phyloP scores from a whole-genome alignment of 2,797 vertebrate species.

The Sitta carolinensis region DNA sequence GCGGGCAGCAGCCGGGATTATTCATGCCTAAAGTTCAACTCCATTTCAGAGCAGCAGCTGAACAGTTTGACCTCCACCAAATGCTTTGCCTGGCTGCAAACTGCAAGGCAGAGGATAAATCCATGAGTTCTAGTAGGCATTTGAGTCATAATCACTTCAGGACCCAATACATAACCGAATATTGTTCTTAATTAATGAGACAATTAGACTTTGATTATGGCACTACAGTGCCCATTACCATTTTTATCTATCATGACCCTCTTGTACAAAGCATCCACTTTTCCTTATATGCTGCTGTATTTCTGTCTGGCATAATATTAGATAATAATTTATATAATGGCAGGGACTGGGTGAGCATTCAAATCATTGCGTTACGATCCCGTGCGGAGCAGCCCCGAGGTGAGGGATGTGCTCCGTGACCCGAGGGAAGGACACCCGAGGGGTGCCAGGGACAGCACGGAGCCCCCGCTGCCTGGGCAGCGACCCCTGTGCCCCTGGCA shows the following conservation, averaged over 20 bases:
- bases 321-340: constrained; percentile 53
- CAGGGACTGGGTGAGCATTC: not conserved
- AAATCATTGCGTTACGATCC: not conserved
- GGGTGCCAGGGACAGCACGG: not conserved
- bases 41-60: constrained; percentile 40
- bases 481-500: too few species aligned
- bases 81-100: constrained; percentile 39
- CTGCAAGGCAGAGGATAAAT: constrained; percentile 53
- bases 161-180: constrained; percentile 51
- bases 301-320: constrained; percentile 42
- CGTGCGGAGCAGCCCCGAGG: not conserved
- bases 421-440: not conserved
- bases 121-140: not conserved
- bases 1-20: not conserved
- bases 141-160: constrained; percentile 58
- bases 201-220: constrained; percentile 68
- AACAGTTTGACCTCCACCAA: constrained; percentile 58
- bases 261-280: not conserved
- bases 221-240: constrained; percentile 18
- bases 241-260: constrained; percentile 60
- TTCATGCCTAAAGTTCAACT: constrained; percentile 39
- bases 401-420: not conserved
- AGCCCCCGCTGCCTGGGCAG: too few species aligned
- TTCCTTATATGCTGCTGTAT: not conserved
- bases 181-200: constrained; percentile 70